These are phyloP conservation scores for Todiramphus saurophagus DNA, from an alignment of 2,113 vertebrate genomes.

Conservation along the genomic window DNA sequence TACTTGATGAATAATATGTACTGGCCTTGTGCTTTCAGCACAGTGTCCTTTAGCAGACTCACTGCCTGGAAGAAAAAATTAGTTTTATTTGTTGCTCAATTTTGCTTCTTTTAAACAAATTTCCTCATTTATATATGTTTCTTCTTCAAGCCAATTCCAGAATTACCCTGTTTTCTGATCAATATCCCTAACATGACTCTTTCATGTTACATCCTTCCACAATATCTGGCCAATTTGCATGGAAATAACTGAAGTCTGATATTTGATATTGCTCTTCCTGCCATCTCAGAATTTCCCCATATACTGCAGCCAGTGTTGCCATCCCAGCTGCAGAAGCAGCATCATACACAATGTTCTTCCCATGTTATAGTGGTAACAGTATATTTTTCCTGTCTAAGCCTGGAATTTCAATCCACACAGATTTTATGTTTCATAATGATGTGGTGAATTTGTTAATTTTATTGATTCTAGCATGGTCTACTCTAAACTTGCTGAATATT, in stretches of 20 bases:
- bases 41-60: not conserved
- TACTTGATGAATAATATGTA: not conserved
- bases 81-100: not conserved
- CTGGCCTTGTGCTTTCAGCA: slow-evolving; percentile 9
- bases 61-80: slow-evolving; percentile 5
- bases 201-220: not conserved
- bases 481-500: not conserved
- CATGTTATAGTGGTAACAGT: not conserved
- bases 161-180: not conserved
- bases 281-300: not conserved
- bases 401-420: not conserved
- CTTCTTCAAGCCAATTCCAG: not conserved
- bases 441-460: not conserved
- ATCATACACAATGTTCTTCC: not conserved
- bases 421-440: not conserved
- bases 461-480: not conserved
- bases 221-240: not conserved
- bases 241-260: not conserved
- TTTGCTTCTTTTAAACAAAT: not conserved
- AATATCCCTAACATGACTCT: not conserved
- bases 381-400: not conserved
- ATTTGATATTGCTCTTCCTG: not conserved
- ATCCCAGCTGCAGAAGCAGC: not conserved
- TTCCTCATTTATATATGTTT: not conserved
- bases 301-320: not conserved